Evolutionary conservation across 2,113 vertebrate species (phyloP).

Genomic region (Alethe castanea): DNA sequence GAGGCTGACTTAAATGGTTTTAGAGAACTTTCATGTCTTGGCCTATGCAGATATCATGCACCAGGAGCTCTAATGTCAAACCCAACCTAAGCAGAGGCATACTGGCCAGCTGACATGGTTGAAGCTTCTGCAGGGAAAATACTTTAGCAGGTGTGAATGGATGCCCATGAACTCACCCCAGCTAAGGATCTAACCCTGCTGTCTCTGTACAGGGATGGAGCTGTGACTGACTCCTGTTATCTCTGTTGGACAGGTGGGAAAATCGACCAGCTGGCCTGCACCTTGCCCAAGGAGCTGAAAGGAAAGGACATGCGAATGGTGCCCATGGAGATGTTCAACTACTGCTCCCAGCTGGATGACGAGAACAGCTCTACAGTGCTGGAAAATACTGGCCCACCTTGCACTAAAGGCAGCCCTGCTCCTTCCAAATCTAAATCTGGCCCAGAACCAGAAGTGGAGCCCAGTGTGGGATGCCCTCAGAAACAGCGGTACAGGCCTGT

Average conservation of each 20-base stretch:
- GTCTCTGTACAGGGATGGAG: background rate
- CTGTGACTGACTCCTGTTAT: background rate
- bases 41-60: background rate
- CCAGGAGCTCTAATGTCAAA: background rate
- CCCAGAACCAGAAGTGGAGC: slow-evolving; percentile 70
- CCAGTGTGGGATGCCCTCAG: slow-evolving; percentile 75
- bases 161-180: background rate
- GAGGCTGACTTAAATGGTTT: background rate
- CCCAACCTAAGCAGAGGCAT: background rate
- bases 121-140: background rate
- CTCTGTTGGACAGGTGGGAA: slow-evolving; percentile 81
- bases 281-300: slow-evolving; percentile 94
- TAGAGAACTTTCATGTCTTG: background rate
- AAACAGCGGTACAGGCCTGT: slow-evolving; percentile 87
- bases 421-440: slow-evolving; percentile 69
- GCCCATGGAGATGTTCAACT: slow-evolving; percentile 98
- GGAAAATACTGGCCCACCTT: slow-evolving; percentile 80
- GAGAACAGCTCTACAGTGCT: slow-evolving; percentile 81
- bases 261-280: slow-evolving; percentile 94
- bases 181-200: background rate
- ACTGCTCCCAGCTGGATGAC: slow-evolving; percentile 93
- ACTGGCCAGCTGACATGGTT: background rate
- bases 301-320: slow-evolving; percentile 93
- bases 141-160: background rate
- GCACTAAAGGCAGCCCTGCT: slow-evolving; percentile 76